Base-by-base conservation (phyloP, 2,797 vertebrate genomes). In the Cossypha caffra region DNA sequence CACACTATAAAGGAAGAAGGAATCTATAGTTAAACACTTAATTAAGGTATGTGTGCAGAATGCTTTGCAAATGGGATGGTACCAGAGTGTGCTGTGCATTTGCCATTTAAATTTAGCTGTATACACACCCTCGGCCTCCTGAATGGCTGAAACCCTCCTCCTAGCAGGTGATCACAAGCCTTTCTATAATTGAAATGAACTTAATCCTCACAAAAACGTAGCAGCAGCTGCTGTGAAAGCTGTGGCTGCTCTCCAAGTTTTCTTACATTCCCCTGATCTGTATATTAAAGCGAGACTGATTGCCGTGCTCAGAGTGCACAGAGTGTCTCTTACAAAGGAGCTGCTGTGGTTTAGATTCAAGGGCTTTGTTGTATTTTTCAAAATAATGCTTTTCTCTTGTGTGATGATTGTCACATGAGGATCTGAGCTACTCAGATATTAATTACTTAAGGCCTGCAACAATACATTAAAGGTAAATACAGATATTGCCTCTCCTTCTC, bases 111-210 rank as follows among this genome's bases (percentile, higher is more conserved):
- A 95, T 96, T 91, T 86, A 96, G 93, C 89, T 88, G 48, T 77
- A 66, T 11, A 50, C 73, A 81, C 76, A 75, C 85, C 91, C 89
- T 75, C 1, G 1, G 85, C 72, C 79, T 88, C 85, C 85, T 50
- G 91, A 89, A 86, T 2, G 28, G 68, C 81, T 90, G 69, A 78
- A 91, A 88, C 72, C 78, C 54, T 91, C 75, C 75, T 90, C 75
- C 64, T 86, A 91, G 91, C 95, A 96, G 95, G 93, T 95, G 89
- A 96, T 95, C 95, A 75, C 91, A 37, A 86, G 77, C 86, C 86
- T 82, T 96, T 95, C 95, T 95, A 93, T 95, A 95, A 95, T 94
- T 95, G 94, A 97, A 97, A 96, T 72, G 31, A 86, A 92, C 76
- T 90, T 95, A 94, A 96, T 91, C 90, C 90, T 58, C 67, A 94